Evolutionary conservation across 2,113 vertebrate species (phyloP), one percentile per base, ranked within the genome.

Genomic region (Chaenogobius annularis): DNA sequence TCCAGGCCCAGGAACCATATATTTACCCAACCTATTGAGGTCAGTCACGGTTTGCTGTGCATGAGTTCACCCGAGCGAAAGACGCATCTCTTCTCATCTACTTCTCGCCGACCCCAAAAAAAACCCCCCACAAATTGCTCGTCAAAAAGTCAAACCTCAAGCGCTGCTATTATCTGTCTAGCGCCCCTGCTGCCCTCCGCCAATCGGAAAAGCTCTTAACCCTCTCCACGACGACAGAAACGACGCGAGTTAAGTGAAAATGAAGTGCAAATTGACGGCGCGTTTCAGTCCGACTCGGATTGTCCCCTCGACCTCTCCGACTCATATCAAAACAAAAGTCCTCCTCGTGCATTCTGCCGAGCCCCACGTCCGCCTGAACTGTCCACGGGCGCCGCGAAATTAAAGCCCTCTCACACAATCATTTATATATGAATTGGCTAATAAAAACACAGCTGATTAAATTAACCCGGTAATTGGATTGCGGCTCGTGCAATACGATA

Each of bases 381-480:
- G 46, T 62, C 52, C 58, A n/a, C 44, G 15, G 54, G 69, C 75
- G 68, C 59, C 11, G 20, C 31, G 31, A 56, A 72, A 73, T 73
- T 46, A 50, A 52, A 85, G 50, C 7, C 48, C 23, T 74, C 59
- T 77, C 73, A 61, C 48, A 66, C 68, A 58, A 78, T 69, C 72
- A 71, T 69, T 63, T 40, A 63, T 63, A 77, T 72, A 80, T 79
- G 65, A 79, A 86, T 64, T 77, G 68, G 74, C 71, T 81, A 79
- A 87, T 87, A 82, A 81, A 91, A 87, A 52, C 48, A 47, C 15
- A 50, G 56, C 66, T 79, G 80, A 87, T 87, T 85, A 77, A 86
- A 86, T 90, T 83, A 82, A 73, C 70, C 67, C 76, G 56, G 81
- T 72, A 88, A 85, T 83, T 83, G 80, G 80, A 85, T 87, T 84